Conservation (phyloP, 2,888 invertebrate species). For the Zonitis immaculata region DNA sequence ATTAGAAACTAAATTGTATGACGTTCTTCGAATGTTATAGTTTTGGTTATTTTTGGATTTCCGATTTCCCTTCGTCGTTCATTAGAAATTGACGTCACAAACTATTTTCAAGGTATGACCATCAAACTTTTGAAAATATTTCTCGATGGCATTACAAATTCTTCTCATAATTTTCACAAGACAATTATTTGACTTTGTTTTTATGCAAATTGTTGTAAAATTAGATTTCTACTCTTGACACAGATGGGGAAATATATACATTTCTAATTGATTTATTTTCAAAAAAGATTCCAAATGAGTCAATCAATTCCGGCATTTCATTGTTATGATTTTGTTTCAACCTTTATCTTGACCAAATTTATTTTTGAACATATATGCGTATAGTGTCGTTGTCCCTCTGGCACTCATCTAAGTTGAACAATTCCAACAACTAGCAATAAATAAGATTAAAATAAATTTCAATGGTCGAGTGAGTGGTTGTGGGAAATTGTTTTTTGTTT, state of each 20-base stretch:
- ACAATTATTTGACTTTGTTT: too few relatives aligned
- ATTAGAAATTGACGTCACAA: neutral
- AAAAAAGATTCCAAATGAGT: too few relatives aligned
- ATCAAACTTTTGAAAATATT: too few relatives aligned
- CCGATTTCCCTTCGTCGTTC: neutral
- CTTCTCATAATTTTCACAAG: too few relatives aligned
- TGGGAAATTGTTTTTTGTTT: neutral
- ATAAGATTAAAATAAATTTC: neutral
- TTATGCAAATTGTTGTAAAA: too few relatives aligned
- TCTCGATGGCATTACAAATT: too few relatives aligned
- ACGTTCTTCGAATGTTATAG: neutral
- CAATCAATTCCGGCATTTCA: neutral
- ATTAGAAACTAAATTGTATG: slow-evolving; percentile 11
- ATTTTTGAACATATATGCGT: neutral
- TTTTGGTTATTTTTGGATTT: neutral
- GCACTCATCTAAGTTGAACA: neutral
- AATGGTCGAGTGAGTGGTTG: neutral
- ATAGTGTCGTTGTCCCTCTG: neutral
- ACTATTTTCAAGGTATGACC: neutral
- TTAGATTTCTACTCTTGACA: too few relatives aligned
- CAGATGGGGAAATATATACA: too few relatives aligned
- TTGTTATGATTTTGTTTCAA: neutral
- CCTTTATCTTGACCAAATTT: neutral
- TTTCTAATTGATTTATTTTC: too few relatives aligned
- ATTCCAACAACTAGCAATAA: neutral